Evolutionary conservation across 2,113 vertebrate genomes (phyloP).

Genomic region (Antidorcas marsupialis): DNA sequence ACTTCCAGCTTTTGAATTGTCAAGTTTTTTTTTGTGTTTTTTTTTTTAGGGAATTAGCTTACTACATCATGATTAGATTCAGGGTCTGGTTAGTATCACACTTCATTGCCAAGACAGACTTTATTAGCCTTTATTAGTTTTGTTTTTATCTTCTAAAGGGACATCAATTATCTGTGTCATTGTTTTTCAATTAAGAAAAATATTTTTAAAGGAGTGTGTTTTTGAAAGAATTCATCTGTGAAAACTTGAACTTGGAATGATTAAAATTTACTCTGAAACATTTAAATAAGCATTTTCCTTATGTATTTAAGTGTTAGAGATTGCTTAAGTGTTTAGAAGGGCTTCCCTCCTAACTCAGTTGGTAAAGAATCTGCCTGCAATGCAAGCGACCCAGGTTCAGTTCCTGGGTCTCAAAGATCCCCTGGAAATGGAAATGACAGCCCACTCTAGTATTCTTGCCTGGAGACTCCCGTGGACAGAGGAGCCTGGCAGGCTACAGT

Average conservation of each 20-base stretch:
- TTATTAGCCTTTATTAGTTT: background rate
- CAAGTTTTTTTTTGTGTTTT: background rate
- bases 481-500: background rate
- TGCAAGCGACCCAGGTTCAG: background rate
- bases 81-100: background rate
- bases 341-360: too few relatives aligned
- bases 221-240: background rate
- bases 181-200: background rate
- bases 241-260: background rate
- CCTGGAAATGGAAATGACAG: background rate
- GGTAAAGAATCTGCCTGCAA: too few relatives aligned
- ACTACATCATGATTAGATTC: background rate
- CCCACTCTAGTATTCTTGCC: background rate
- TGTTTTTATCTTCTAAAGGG: background rate
- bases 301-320: conserved; percentile 17
- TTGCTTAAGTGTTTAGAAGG: too few relatives aligned
- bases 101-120: background rate
- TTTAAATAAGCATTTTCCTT: background rate
- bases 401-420: background rate
- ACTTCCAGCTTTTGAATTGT: background rate
- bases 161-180: background rate
- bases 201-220: background rate
- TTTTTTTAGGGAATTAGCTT: background rate
- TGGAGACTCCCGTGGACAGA: background rate
- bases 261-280: background rate